A percentile compares a stretch with the other conserved stretches of the same genome.
Evolutionary conservation across 2,888 invertebrate genomes (phyloP).

Genomic region (Spicauda simplicius): DNA sequence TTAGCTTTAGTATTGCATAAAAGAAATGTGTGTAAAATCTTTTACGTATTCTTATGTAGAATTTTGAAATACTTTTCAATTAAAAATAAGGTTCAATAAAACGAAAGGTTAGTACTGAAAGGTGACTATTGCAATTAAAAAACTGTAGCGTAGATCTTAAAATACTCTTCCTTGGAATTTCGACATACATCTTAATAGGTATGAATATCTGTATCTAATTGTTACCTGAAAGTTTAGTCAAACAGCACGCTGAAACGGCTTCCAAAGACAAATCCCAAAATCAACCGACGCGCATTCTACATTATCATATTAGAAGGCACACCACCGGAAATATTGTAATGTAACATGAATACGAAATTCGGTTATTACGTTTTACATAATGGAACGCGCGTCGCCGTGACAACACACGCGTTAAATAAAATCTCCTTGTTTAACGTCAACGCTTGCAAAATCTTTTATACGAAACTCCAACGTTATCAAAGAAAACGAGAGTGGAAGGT

Average conservation of each 20-base stretch:
- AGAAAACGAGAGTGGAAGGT: conserved; percentile 19
- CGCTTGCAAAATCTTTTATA: conserved; percentile 16
- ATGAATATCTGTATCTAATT: too few relatives aligned
- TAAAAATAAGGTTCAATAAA: too few relatives aligned
- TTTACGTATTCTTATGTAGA: too few relatives aligned
- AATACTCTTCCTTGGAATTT: too few relatives aligned
- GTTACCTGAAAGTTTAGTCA: too few relatives aligned
- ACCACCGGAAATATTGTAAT: conserved; percentile 69
- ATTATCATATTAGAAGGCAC: conserved; percentile 17
- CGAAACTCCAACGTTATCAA: conserved; percentile 1
- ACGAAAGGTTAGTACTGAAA: too few relatives aligned
- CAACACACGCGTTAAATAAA: conserved; percentile 40
- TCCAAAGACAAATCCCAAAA: not conserved
- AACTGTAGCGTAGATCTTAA: too few relatives aligned
- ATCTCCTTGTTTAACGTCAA: conserved; percentile 24
- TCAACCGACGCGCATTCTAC: not conserved
- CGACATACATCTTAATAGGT: too few relatives aligned
- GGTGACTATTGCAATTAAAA: too few relatives aligned
- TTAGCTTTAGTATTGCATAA: too few relatives aligned
- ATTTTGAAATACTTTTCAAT: too few relatives aligned
- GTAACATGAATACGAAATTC: conserved; percentile 70
- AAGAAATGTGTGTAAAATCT: too few relatives aligned
- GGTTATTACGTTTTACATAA: conserved; percentile 63
- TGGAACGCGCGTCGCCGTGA: conserved; percentile 53
- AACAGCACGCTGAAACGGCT: not conserved